Conservation (phyloP, 2,797 vertebrate species). For the Malurus leucopterus region DNA sequence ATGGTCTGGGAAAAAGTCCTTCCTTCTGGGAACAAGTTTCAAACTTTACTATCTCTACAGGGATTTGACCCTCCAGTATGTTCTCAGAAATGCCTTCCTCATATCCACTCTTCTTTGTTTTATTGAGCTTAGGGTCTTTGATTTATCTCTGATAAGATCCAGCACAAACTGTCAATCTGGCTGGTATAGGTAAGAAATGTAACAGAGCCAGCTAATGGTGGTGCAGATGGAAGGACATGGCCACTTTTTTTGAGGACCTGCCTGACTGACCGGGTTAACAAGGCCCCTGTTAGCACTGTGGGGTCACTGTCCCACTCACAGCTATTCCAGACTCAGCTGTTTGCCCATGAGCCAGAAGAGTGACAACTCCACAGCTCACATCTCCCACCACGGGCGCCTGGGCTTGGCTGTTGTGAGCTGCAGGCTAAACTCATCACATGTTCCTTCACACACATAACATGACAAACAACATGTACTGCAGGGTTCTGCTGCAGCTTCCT, state of each 20-base stretch:
- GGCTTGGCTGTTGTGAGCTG: not conserved
- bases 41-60: not conserved
- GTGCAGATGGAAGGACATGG: not conserved
- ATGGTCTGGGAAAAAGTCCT: not conserved
- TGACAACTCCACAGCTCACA: not conserved
- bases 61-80: not conserved
- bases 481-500: not conserved
- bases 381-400: fast-evolving
- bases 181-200: fast-evolving
- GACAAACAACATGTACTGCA: not conserved
- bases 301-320: not conserved
- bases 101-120: not conserved
- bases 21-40: not conserved
- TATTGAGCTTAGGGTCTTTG: not conserved
- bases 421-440: not conserved
- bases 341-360: not conserved
- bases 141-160: not conserved
- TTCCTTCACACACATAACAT: not conserved
- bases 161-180: not conserved
- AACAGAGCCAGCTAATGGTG: not conserved
- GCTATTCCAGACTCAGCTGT: not conserved
- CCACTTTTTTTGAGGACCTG: not conserved
- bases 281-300: fast-evolving
- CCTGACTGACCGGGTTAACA: not conserved
- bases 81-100: not conserved